Conservation (phyloP, 2,888 invertebrate species). For the Tethea ocularis region DNA sequence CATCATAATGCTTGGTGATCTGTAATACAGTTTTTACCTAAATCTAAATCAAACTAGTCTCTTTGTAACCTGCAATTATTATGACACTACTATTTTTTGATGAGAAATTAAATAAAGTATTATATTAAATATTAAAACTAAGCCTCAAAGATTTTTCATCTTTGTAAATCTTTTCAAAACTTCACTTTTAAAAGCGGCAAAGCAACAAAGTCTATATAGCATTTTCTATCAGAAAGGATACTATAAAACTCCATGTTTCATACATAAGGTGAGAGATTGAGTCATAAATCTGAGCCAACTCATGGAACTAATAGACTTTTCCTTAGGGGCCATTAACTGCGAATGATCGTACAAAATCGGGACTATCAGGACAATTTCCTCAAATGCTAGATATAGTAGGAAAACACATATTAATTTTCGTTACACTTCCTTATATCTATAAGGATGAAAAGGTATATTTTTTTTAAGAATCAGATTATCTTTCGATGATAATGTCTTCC, state of each 20-base stretch:
- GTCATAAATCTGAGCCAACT: conserved; percentile 58
- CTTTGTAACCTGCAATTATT: too few species aligned
- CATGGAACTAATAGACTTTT: conserved; percentile 66
- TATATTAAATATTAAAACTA: background rate
- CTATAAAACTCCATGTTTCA: conserved; percentile 39
- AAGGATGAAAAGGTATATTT: background rate
- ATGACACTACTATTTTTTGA: too few species aligned
- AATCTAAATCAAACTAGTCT: too few species aligned
- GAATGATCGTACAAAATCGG: conserved; percentile 36
- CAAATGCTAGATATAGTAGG: background rate
- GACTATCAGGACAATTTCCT: background rate
- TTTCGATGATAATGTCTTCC: too few species aligned
- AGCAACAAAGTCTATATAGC: background rate
- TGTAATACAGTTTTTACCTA: too few species aligned
- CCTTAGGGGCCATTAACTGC: conserved; percentile 60
- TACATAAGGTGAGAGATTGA: conserved; percentile 51
- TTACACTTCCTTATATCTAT: too few species aligned
- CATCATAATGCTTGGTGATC: too few species aligned
- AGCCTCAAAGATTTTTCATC: background rate
- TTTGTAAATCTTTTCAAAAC: background rate
- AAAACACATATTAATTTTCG: background rate
- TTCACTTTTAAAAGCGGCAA: background rate
- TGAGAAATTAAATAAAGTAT: too few species aligned
- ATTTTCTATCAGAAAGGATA: conserved; percentile 3
- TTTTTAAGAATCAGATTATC: too few species aligned